Evolutionary conservation across 2,113 vertebrate species (phyloP), one percentile per base, ranked within the genome.

Genomic region (Ceratotherium simum): DNA sequence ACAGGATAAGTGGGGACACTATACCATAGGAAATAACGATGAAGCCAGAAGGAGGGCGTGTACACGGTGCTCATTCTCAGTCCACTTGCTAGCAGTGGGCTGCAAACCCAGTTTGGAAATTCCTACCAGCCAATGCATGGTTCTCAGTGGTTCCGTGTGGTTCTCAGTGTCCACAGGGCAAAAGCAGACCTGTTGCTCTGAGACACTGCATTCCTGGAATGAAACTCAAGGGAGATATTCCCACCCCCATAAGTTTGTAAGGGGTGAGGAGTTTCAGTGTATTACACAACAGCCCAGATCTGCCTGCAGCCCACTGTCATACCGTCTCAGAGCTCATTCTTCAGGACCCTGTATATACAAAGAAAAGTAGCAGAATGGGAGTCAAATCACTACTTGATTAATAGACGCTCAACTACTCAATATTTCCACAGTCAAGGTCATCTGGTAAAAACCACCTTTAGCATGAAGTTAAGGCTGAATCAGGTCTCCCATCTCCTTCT

Each of bases 31-130:
- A 88, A 73, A 72, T 33, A 31, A n/a, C 79, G 27, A 11, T 46
- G 56, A 78, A 87, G 64, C 36, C 54, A 54, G 79, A 54, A 31
- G 62, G 54, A 56, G 33, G 60, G 76, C 8, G 8, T 17, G 23
- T 8, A 13, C 13, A 20, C 5, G 1, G 1, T 1, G 0, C 39
- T n/a, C 5, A 23, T 20, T 25, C 56, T 29, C 8, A 29, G 31
- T 64, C 5, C 25, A 3, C 20, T 42, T 73, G 70, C 29, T 51
- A 33, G 78, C 25, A 9, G 42, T 8, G 5, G 16, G 76, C 25
- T 76, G 21, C 18, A 67, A 48, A 36, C 3, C 12, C n/a, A 85
- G 23, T 33, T 58, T 67, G 67, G 23, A 64, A 89, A 48, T 78
- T 75, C 11, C 33, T 25, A 5, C 21, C 25, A 18, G 65, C 14